Conservation (phyloP, 2,113 vertebrate genomes). For the Poecilia latipinna region DNA sequence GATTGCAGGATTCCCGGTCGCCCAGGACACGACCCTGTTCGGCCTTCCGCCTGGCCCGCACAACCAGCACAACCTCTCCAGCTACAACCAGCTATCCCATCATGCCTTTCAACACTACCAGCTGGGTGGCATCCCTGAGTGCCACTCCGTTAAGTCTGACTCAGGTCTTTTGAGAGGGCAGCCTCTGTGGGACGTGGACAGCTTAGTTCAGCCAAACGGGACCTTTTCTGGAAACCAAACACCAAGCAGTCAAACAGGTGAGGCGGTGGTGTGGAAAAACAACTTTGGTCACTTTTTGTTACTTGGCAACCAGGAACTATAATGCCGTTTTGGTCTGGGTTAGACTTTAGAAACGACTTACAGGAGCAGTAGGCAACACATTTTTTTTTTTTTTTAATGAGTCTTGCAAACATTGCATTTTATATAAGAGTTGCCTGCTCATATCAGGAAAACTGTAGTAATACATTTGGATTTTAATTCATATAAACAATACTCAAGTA, state of each 20-base stretch:
- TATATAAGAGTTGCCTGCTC: no score
- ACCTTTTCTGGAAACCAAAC: slow-evolving; percentile 74
- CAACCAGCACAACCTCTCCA: slow-evolving; percentile 59
- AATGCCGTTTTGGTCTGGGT: no score
- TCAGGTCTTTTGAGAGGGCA: slow-evolving; percentile 57
- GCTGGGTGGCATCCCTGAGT: slow-evolving; percentile 52
- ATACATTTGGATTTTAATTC: no score
- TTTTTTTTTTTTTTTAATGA: no score
- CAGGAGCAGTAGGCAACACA: no score
- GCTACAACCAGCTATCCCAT: slow-evolving; percentile 70
- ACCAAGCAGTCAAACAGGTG: slow-evolving; percentile 82
- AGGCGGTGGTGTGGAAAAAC: not conserved
- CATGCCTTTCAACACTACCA: slow-evolving; percentile 69
- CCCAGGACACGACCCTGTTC: slow-evolving; percentile 71
- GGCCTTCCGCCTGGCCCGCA: slow-evolving; percentile 63
- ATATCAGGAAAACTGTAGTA: no score
- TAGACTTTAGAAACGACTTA: no score
- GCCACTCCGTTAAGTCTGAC: slow-evolving; percentile 58
- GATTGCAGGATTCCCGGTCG: slow-evolving; percentile 68
- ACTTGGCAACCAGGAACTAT: not conserved
- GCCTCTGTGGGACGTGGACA: slow-evolving; percentile 73
- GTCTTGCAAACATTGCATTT: no score
- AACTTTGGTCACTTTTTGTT: not conserved
- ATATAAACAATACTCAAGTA: no score
- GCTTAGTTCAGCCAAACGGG: slow-evolving; percentile 60